These are phyloP conservation scores for Polydrusus pterygomalis DNA, from an alignment of 2,888 invertebrate genomes.

Conservation along the genomic window DNA sequence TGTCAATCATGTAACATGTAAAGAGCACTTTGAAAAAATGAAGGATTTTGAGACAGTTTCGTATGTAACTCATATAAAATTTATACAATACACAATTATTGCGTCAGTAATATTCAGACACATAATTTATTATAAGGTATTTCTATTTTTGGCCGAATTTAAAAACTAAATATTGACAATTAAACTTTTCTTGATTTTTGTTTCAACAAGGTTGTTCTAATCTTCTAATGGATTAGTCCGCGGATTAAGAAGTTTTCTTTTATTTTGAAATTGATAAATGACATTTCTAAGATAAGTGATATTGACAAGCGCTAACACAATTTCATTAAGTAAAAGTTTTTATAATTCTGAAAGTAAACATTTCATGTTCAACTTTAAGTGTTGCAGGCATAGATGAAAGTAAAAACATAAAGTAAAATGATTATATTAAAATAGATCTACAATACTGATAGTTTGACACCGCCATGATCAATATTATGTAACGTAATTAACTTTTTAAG, in stretches of 20 bases:
- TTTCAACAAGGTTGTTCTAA: conserved; percentile 27
- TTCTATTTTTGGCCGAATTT: neutral
- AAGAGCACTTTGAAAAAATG: too few species aligned
- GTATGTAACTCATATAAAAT: too few species aligned
- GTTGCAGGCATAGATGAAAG: conserved; percentile 38
- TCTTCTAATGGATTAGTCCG: conserved; percentile 45
- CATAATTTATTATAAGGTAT: neutral
- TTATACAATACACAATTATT: too few species aligned
- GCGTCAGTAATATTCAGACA: too few species aligned
- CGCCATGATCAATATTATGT: too few species aligned
- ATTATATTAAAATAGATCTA: neutral
- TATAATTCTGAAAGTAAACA: conserved; percentile 45
- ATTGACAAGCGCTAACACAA: conserved; percentile 40
- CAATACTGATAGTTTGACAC: neutral
- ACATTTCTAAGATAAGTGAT: conserved; percentile 38
- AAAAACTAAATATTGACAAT: neutral
- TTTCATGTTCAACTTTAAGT: conserved; percentile 32
- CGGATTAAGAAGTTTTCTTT: conserved; percentile 40
- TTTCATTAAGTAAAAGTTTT: conserved; percentile 40
- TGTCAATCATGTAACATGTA: too few species aligned
- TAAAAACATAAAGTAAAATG: neutral
- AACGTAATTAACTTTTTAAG: too few species aligned
- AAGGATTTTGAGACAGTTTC: too few species aligned
- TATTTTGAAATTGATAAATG: conserved; percentile 45
- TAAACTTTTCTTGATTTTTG: conserved; percentile 17